Evolutionary conservation across 2,113 vertebrate genomes (phyloP), one percentile per base, ranked within the genome.

Genomic region (Dromaius novaehollandiae): DNA sequence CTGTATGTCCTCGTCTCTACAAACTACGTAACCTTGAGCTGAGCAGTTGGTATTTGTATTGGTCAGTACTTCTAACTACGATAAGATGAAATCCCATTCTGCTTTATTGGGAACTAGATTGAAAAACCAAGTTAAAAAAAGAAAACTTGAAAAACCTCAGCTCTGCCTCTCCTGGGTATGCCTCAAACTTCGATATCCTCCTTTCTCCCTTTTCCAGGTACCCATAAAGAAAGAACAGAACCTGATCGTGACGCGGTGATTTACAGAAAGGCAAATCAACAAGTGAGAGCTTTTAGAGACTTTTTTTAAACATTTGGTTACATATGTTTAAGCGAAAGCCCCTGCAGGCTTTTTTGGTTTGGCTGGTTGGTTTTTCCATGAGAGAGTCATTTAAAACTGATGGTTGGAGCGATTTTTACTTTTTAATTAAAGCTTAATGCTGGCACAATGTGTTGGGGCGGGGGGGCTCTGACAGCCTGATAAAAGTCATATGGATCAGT

Each of bases 381-480:
- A 25, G 83, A 56, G 24, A 91, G 28, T 69, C 0, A 79, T 91
- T 89, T 87, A 71, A 91, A 91, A 32, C 53, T 19, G 25, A 74
- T 51, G 32, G 42, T 65, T 89, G 42, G 65, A 95, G 66, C 34
- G 51, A 77, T 30, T 89, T 79, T n/a, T 18, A 61, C 34, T 78
- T 88, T 91, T 94, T 65, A 85, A 82, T 88, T 89, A 89, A 90
- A 89, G 40, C 32, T 55, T 73, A 80, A 79, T 69, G 53, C 24
- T 63, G 44, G 76, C 74, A 51, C 65, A 91, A 91, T 30, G 28
- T 56, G 55, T 30, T 10, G 28, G 12, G n/a, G 64, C 88, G 44
- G 50, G 48, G 86, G 51, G 38, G 75, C n/a, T 65, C 42, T 79
- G 53, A 20, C 48, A 86, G 44, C 13, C 55, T 70, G 14, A 71